These are phyloP conservation scores for Phocides pigmalion DNA, from an alignment of 1,140 invertebrate genomes.

Conservation along the genomic window DNA sequence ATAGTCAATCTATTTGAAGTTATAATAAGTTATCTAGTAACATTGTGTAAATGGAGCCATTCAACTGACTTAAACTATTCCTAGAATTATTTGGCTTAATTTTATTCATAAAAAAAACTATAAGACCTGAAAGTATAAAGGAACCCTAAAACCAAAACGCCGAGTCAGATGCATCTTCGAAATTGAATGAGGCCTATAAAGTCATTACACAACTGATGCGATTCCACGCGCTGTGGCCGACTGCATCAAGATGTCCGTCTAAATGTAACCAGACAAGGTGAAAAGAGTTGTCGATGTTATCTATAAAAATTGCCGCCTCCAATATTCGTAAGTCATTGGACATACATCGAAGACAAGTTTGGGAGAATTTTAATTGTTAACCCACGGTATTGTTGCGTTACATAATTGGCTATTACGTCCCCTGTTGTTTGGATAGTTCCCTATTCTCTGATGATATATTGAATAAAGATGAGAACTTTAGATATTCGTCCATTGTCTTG, in stretches of 20 bases:
- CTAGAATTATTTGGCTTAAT: too few relatives aligned
- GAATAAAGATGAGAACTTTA: constrained; percentile 19
- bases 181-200: constrained; percentile 65
- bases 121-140: background rate
- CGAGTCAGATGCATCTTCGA: constrained; percentile 54
- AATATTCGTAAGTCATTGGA: constrained; percentile 52
- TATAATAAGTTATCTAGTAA: too few relatives aligned
- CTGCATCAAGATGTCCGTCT: constrained; percentile 51
- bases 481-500: constrained; percentile 2
- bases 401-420: constrained; percentile 17
- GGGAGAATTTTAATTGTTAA: constrained; percentile 54
- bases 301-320: constrained; percentile 54
- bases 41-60: too few relatives aligned
- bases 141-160: constrained; percentile 43
- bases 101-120: background rate
- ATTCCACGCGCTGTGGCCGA: constrained; percentile 43
- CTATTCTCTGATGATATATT: constrained; percentile 21
- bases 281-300: constrained; percentile 57
- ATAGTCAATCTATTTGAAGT: too few relatives aligned
- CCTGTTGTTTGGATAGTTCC: constrained; percentile 27
- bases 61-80: too few relatives aligned
- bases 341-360: constrained; percentile 33
- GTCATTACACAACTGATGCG: constrained; percentile 61
- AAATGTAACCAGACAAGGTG: constrained; percentile 43
- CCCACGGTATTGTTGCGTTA: constrained; percentile 17